Base-by-base conservation (phyloP, 2,113 vertebrate species). In the Neoarius graeffei region DNA sequence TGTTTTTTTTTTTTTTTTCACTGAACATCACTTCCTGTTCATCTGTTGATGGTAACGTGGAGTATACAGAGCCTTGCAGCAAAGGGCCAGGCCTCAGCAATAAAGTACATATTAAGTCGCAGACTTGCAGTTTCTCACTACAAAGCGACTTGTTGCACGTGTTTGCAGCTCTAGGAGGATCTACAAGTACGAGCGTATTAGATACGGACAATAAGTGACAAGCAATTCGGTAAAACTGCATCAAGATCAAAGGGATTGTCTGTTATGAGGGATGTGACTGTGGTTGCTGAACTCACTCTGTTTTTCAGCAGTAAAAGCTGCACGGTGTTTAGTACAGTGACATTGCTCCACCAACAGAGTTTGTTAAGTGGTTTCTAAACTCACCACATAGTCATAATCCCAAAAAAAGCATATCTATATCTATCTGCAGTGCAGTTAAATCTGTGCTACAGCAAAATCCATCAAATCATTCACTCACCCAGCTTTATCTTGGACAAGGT, bases 11-110 rank as follows among this genome's bases (percentile, higher is more conserved):
- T 57, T 60, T 81, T 81, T 84, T 85, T 74, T 77, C 27, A 67
- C 17, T 35, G 85, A 90, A 67, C 89, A 90, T 90, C 88, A 92
- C 91, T 94, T 96, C 95, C 95, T 96, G 95, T 95, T 94, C 93
- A 94, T 92, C 93, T 94, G 93, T 89, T 91, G 83, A 91, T 91
- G 90, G 81, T 89, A 90, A 85, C 84, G 62, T 85, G 56, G 80
- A 62, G 69, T 88, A 86, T 88, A 93, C 90, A 91, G 85, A 85
- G 91, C 91, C 91, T 92, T 92, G 62, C 92, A 93, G 93, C 73
- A 57, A 91, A 85, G 91, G 89, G 85, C 88, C 91, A 67, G 87
- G 66, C 59, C 81, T 88, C 87, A 91, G 74, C 88, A 80, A 86
- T 57, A 84, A 82, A 82, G 73, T 50, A 85, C 80, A 64, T 20